phyloP scores from a whole-genome alignment of 2,797 vertebrate genomes.

The Sebastes minor region DNA sequence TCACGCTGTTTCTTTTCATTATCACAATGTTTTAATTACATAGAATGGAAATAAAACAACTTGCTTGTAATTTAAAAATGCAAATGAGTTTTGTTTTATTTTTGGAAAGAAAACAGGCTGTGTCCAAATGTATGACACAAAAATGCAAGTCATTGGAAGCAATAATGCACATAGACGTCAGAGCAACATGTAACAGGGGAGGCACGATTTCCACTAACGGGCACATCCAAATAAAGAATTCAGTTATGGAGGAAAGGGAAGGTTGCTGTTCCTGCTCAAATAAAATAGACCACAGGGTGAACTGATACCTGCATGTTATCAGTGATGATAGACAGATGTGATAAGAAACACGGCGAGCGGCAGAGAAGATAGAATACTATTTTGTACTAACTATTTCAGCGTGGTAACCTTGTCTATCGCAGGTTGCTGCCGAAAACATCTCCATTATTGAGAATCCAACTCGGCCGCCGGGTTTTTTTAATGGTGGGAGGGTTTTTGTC shows the following conservation, averaged over 20 bases:
- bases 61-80: conserved; percentile 7
- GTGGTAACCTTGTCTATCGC: conserved; percentile 5
- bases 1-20: conserved; percentile 20
- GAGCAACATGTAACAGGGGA: background rate
- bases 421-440: background rate
- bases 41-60: conserved; percentile 5
- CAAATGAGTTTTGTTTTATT: background rate
- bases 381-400: background rate
- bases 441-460: background rate
- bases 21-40: conserved; percentile 14
- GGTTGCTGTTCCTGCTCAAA: conserved; percentile 7
- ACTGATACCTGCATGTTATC: conserved; percentile 21
- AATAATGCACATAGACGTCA: background rate
- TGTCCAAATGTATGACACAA: background rate
- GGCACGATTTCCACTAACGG: conserved; percentile 2
- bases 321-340: conserved; percentile 23
- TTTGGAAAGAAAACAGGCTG: background rate
- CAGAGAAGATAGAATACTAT: background rate
- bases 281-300: conserved; percentile 14
- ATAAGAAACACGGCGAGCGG: conserved; percentile 20
- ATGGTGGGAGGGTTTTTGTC: background rate
- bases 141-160: conserved; percentile 4
- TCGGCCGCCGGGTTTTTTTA: background rate
- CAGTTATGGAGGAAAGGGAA: conserved; percentile 3
- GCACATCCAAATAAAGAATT: conserved; percentile 1